phyloP scores from a whole-genome alignment of 1,140 invertebrate species.

The Acromyrmex charruanus region DNA sequence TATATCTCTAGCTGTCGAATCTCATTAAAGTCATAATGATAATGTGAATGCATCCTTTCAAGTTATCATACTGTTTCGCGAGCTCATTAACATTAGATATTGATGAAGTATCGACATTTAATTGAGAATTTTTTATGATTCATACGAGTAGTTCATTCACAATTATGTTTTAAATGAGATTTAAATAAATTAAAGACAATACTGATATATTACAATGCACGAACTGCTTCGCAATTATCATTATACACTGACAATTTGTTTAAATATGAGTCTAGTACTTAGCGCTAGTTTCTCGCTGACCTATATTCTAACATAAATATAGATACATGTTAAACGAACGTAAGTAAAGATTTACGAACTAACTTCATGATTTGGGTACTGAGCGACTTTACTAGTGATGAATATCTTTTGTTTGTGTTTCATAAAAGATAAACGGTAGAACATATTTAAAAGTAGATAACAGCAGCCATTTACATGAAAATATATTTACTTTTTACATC shows the following conservation, averaged over 20 bases:
- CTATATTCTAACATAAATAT: constrained; percentile 47
- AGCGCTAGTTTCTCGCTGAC: constrained; percentile 17
- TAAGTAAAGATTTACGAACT: constrained; percentile 39
- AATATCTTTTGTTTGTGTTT: constrained; percentile 41
- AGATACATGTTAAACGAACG: constrained; percentile 23
- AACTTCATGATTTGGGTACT: constrained; percentile 35
- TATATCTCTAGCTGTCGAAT: constrained; percentile 34
- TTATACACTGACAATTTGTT: constrained; percentile 19
- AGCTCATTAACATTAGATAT: constrained; percentile 21
- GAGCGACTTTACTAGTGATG: constrained; percentile 13
- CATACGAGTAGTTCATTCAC: not conserved
- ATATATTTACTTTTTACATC: constrained; percentile 12
- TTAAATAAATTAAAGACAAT: constrained; percentile 22
- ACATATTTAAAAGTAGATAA: constrained; percentile 16
- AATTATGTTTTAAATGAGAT: constrained; percentile 26
- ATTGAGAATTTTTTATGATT: not conserved
- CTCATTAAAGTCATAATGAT: constrained; percentile 65
- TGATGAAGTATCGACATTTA: constrained; percentile 15
- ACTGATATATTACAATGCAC: not conserved
- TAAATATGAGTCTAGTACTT: constrained; percentile 41
- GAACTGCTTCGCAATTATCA: not conserved
- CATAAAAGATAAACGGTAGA: constrained; percentile 11
- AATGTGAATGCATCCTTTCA: not conserved
- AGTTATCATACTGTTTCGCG: not conserved
- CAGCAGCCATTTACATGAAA: constrained; percentile 5